A percentile compares a stretch with the other conserved stretches of the same genome.
Evolutionary conservation across 2,797 vertebrate species (phyloP).

Genomic region (Scomberomorus guttatus): DNA sequence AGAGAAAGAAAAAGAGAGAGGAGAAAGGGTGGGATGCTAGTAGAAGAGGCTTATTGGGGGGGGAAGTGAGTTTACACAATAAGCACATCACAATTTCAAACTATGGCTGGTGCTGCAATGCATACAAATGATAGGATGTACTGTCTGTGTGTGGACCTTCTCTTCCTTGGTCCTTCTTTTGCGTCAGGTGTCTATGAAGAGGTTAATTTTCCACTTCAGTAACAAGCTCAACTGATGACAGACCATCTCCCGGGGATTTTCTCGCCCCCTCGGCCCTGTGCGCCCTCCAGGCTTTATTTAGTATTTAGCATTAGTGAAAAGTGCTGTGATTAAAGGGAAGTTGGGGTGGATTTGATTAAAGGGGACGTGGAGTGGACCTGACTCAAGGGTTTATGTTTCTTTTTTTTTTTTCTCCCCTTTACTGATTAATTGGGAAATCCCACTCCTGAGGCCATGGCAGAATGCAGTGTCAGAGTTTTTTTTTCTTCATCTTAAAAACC

Average conservation of each 20-base stretch:
- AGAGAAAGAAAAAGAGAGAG: neutral
- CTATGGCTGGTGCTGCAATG: slow-evolving; percentile 4
- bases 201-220: slow-evolving; percentile 70
- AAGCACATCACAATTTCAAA: slow-evolving; percentile 1
- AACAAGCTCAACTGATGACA: slow-evolving; percentile 64
- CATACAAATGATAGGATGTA: slow-evolving; percentile 27
- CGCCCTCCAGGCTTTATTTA: slow-evolving; percentile 67
- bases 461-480: slow-evolving; percentile 67
- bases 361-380: slow-evolving; percentile 58
- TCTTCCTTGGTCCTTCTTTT: slow-evolving; percentile 23
- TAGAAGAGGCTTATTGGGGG: neutral
- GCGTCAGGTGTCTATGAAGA: slow-evolving; percentile 60
- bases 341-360: slow-evolving; percentile 76
- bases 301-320: slow-evolving; percentile 69
- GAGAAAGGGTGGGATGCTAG: neutral
- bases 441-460: slow-evolving; percentile 59
- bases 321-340: slow-evolving; percentile 71
- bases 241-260: slow-evolving; percentile 56
- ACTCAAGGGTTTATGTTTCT: slow-evolving; percentile 66
- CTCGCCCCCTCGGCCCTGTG: slow-evolving; percentile 32
- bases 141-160: slow-evolving; percentile 5
- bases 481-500: slow-evolving; percentile 21
- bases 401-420: neutral
- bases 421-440: slow-evolving; percentile 74
- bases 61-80: neutral